phyloP scores from a whole-genome alignment of 2,797 vertebrate genomes.

The Rhabdophis nuchalis region DNA sequence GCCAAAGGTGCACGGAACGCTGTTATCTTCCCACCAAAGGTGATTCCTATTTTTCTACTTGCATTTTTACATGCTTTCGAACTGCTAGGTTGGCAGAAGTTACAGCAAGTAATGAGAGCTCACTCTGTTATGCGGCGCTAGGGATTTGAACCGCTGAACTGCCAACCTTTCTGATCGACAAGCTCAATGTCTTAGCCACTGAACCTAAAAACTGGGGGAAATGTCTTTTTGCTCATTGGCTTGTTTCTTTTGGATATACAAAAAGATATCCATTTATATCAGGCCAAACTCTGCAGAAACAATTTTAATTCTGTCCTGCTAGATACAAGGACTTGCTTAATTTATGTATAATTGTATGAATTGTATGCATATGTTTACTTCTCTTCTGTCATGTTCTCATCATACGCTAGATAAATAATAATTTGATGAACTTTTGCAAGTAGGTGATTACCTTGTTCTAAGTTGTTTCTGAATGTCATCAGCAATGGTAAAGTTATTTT shows the following conservation, averaged over 20 bases:
- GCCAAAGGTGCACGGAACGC: no score
- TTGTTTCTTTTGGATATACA: conserved; percentile 41
- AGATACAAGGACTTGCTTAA: background rate
- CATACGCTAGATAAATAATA: background rate
- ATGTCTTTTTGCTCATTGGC: conserved; percentile 24
- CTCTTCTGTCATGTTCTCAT: background rate
- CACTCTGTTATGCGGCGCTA: no score
- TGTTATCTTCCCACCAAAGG: no score
- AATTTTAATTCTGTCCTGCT: background rate
- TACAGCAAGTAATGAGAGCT: no score
- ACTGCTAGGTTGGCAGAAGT: no score
- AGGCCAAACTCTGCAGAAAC: background rate
- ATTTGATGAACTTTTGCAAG: background rate
- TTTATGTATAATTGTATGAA: background rate
- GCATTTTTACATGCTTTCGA: no score
- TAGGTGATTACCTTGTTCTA: background rate
- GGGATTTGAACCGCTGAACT: no score
- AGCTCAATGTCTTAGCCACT: no score
- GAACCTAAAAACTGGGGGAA: conserved; percentile 49
- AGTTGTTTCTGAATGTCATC: background rate
- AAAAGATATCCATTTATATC: conserved; percentile 42
- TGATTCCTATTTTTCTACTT: no score
- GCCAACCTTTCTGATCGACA: no score
- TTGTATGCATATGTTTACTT: background rate
- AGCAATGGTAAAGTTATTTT: background rate